Percentiles rank a stretch among this genome's conserved stretches.
Evolutionary conservation across 2,888 invertebrate species (phyloP).

Genomic region (Miltochrista miniata): DNA sequence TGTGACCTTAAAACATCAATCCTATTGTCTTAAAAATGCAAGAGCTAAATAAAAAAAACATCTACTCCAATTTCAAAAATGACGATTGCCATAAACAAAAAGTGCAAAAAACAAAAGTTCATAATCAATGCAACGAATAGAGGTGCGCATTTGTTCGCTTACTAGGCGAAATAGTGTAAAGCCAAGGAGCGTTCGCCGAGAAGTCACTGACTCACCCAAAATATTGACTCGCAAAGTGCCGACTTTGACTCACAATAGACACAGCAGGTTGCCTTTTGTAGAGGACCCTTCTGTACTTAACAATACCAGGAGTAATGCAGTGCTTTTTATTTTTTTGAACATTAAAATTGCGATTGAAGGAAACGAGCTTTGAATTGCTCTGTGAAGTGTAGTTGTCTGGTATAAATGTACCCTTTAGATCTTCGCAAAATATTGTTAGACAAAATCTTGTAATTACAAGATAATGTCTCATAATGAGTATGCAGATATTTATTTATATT

Average conservation of each 20-base stretch:
- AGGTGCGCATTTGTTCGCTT: constrained; percentile 75
- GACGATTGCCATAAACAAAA: constrained; percentile 58
- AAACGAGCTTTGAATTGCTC: constrained; percentile 43
- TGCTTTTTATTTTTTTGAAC: constrained; percentile 68
- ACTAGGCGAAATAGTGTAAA: constrained; percentile 51
- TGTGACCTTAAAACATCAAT: constrained; percentile 7
- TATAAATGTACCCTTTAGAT: too few species aligned
- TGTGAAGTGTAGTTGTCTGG: too few species aligned
- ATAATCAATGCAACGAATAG: constrained; percentile 55
- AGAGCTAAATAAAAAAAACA: constrained; percentile 40
- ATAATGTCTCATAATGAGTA: too few species aligned
- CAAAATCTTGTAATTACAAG: too few species aligned
- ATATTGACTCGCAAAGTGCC: constrained; percentile 82
- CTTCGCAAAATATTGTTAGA: too few species aligned
- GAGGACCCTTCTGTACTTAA: constrained; percentile 59
- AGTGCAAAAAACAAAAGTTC: constrained; percentile 62
- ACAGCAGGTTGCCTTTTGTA: constrained; percentile 79
- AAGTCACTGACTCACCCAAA: constrained; percentile 71
- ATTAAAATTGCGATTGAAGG: constrained; percentile 59
- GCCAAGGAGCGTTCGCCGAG: constrained; percentile 16
- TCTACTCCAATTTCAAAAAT: constrained; percentile 55
- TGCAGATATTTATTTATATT: too few species aligned
- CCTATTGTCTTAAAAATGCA: constrained; percentile 12
- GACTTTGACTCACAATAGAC: constrained; percentile 70
- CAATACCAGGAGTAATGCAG: constrained; percentile 73